Percentiles rank a stretch among this genome's conserved stretches.
Conservation (phyloP, 1,140 invertebrate genomes). For the Scylla paramamosain region DNA sequence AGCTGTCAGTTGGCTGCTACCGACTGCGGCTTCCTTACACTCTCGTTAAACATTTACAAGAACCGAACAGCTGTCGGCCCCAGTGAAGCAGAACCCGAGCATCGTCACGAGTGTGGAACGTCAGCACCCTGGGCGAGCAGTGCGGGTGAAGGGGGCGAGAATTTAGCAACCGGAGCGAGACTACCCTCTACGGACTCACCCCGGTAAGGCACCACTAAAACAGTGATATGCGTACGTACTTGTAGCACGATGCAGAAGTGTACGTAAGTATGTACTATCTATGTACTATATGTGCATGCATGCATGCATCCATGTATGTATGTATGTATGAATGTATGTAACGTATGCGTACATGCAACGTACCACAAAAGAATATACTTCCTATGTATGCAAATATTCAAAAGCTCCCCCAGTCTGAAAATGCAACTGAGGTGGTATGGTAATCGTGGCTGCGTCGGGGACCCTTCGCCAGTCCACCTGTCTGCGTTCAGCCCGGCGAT, state of each 20-base stretch:
- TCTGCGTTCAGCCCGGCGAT: too few relatives aligned
- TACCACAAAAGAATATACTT: conserved; percentile 5
- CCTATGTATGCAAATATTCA: too few relatives aligned
- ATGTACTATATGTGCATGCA: neutral
- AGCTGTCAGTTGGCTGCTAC: conserved; percentile 18
- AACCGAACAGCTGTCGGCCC: conserved; percentile 7
- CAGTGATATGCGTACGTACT: too few relatives aligned
- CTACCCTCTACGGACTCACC: too few relatives aligned
- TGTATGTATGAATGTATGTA: conserved; percentile 1
- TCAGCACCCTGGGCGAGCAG: neutral
- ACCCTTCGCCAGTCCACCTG: too few relatives aligned
- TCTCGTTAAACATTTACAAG: conserved; percentile 1
- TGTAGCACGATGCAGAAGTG: neutral
- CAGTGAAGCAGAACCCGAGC: conserved; percentile 8
- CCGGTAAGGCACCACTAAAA: too few relatives aligned
- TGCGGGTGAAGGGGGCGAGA: neutral
- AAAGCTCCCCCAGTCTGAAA: too few relatives aligned
- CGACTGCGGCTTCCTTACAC: conserved; percentile 7
- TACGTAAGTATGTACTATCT: neutral
- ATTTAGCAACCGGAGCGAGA: neutral
- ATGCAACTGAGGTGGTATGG: too few relatives aligned
- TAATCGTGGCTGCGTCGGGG: too few relatives aligned
- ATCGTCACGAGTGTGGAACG: neutral
- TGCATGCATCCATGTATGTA: neutral
- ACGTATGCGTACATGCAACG: conserved; percentile 13